Evolutionary conservation across 1,140 invertebrate genomes (phyloP).

Genomic region (Rhopalosiphum maidis): DNA sequence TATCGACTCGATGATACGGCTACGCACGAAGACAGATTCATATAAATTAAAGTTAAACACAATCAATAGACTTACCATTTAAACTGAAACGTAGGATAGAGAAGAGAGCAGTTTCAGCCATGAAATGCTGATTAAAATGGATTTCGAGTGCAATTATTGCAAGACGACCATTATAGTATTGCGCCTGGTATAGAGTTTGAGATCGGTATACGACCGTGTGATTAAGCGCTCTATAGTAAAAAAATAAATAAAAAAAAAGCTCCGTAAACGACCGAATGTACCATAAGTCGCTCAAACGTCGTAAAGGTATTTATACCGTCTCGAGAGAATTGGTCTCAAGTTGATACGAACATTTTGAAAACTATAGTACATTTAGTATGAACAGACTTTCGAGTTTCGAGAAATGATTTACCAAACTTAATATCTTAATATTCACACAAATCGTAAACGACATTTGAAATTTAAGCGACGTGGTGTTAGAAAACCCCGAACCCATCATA

Average conservation of each 20-base stretch:
- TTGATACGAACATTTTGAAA: not conserved
- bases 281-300: not conserved
- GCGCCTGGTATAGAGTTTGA: not conserved
- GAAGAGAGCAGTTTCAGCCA: not conserved
- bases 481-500: not conserved
- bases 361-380: not conserved
- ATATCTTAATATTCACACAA: not conserved
- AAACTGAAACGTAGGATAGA: not conserved
- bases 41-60: conserved; percentile 13
- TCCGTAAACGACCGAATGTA: not conserved
- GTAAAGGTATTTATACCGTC: conserved; percentile 19
- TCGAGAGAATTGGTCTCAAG: not conserved
- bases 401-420: not conserved
- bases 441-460: not conserved
- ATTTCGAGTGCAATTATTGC: not conserved
- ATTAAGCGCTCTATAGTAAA: not conserved
- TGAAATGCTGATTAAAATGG: conserved; percentile 33
- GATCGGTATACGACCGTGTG: conserved; percentile 1
- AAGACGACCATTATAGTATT: not conserved
- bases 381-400: not conserved
- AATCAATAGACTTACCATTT: not conserved
- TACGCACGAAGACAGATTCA: not conserved
- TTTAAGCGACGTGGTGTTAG: not conserved
- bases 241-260: not conserved
- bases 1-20: not conserved